Evolutionary conservation across 2,888 invertebrate genomes (phyloP).

Genomic region (Drosophila fulvimacula): DNA sequence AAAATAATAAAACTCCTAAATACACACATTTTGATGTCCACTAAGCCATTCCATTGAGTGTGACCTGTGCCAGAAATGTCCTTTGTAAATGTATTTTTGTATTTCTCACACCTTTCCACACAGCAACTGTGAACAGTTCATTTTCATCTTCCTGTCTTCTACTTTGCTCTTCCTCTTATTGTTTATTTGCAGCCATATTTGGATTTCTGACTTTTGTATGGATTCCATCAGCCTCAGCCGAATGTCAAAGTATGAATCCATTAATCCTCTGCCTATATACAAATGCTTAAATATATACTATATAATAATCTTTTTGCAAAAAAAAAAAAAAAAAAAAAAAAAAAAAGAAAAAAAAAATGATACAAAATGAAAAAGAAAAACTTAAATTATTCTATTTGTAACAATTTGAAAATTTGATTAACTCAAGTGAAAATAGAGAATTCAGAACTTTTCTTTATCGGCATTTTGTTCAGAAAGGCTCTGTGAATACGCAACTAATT

Average conservation of each 20-base stretch:
- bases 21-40: not conserved
- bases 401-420: constrained; percentile 32
- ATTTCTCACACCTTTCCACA: constrained; percentile 33
- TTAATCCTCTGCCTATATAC: constrained; percentile 60
- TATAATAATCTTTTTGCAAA: constrained; percentile 63
- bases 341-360: constrained; percentile 25
- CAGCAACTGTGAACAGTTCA: constrained; percentile 57
- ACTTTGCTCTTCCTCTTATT: constrained; percentile 78
- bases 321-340: constrained; percentile 30
- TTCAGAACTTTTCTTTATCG: constrained; percentile 39
- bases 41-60: constrained; percentile 16
- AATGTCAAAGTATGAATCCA: constrained; percentile 88
- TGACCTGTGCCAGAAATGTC: constrained; percentile 15
- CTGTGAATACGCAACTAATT: constrained; percentile 47
- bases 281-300: constrained; percentile 66
- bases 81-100: constrained; percentile 34
- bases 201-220: constrained; percentile 85
- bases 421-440: constrained; percentile 25
- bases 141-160: constrained; percentile 76
- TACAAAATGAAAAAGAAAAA: constrained; percentile 37
- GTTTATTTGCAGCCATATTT: constrained; percentile 84
- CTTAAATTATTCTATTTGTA: constrained; percentile 51
- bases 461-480: constrained; percentile 51
- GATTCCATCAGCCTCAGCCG: constrained; percentile 86
- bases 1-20: not conserved